Base-by-base conservation (phyloP, 2,113 vertebrate genomes). In the Chaetodon auriga region DNA sequence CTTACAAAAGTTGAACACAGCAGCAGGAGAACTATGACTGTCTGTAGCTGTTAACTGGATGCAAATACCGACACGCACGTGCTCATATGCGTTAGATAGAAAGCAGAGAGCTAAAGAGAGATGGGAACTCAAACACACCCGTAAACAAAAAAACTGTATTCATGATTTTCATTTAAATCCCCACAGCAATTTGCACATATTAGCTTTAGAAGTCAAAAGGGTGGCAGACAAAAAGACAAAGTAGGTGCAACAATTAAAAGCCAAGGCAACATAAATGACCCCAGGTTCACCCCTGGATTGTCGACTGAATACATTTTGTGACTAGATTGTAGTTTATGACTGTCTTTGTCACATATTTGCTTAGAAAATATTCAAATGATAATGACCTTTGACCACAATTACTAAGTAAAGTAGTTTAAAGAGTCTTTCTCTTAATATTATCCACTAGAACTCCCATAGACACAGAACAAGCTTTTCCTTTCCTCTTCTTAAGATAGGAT, bases 141-240 rank as follows among this genome's bases (percentile, higher is more conserved):
- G 66, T 60, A 76, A 76, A 61, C 19, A 75, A 58, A 41, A 75
- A n/a, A 72, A 81, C 16, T 46, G 6, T 10, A 8, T 58, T 41
- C 30, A 23, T 43, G 43, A 25, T 77, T 72, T 82, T n/a, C 2
- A 74, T 80, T 82, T 15, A 51, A 84, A 86, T 72, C 71, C 18
- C 10, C 4, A 1, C 11, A 1, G 4, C 21, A 49, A 64, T 83
- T 86, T 73, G 76, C 85, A 87, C 83, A 30, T 35, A 73, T 55
- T 48, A 71, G 43, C 75, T 81, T 73, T 65, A 54, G 6, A 79
- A 78, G 76, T 83, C 71, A 54, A 75, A 80, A 80, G 79, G 72
- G 70, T 83, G 68, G 36, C 58, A 78, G 84, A 70, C 46, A 36
- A 82, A 49, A 81, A 38, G 66, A 80, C n/a, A 60, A 58, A 45